Percentiles rank a stretch among this genome's conserved stretches.
Conservation (phyloP, 2,888 invertebrate genomes). For the Acrobasis repandana region DNA sequence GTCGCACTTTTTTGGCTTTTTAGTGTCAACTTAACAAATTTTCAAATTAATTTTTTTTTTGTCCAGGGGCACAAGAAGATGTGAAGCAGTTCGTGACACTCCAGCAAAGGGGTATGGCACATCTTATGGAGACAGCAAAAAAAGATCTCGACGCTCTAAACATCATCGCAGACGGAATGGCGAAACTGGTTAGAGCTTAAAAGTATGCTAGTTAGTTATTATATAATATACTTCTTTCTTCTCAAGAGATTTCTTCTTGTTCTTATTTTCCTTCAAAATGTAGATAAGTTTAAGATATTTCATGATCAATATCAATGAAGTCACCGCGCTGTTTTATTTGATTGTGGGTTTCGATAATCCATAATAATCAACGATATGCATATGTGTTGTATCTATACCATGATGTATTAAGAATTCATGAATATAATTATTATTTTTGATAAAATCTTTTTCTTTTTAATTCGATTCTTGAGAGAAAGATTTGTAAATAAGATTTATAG, state of each 20-base stretch:
- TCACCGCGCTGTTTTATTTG: too few species aligned
- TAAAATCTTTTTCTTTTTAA: too few species aligned
- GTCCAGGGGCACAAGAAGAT: slow-evolving; percentile 85
- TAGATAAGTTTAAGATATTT: neutral
- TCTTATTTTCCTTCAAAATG: neutral
- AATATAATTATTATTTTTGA: too few species aligned
- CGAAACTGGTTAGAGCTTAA: slow-evolving; percentile 77
- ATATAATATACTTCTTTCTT: neutral
- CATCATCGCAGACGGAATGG: slow-evolving; percentile 90
- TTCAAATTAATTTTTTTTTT: slow-evolving; percentile 1
- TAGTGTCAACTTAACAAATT: neutral
- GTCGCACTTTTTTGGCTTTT: too few species aligned
- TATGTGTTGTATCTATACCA: too few species aligned
- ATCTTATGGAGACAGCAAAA: slow-evolving; percentile 91
- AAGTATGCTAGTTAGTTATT: slow-evolving; percentile 20
- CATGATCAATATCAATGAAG: neutral
- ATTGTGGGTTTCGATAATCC: too few species aligned
- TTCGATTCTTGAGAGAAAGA: too few species aligned
- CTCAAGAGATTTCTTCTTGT: neutral
- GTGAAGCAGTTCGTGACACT: slow-evolving; percentile 90
- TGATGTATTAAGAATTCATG: too few species aligned
- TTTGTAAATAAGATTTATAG: too few species aligned
- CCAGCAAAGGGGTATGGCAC: slow-evolving; percentile 95
- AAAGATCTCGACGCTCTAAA: slow-evolving; percentile 90
- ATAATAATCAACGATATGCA: too few species aligned